Evolutionary conservation across 2,113 vertebrate species (phyloP).

Genomic region (Mustelus asterias): DNA sequence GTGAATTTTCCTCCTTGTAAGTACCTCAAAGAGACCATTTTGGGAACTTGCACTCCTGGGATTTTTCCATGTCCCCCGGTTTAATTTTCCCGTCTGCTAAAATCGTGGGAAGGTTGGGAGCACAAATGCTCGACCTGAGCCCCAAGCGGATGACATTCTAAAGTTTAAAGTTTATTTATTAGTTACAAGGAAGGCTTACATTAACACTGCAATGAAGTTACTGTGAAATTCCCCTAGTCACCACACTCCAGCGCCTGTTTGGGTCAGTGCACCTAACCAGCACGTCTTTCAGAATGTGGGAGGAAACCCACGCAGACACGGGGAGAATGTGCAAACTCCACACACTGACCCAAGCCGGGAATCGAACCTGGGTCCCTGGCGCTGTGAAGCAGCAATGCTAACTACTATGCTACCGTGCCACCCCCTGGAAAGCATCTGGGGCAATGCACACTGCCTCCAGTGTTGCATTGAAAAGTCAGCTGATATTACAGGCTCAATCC

Average conservation of each 20-base stretch:
- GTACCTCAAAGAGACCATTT: background rate
- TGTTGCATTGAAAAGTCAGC: background rate
- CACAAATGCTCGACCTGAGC: background rate
- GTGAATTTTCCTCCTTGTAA: background rate
- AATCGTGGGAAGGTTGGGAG: background rate
- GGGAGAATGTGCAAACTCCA: too few relatives aligned
- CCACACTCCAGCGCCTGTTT: too few relatives aligned
- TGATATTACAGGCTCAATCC: background rate
- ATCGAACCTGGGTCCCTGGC: too few relatives aligned
- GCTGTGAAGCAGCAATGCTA: background rate
- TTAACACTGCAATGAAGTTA: too few relatives aligned
- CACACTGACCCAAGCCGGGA: too few relatives aligned
- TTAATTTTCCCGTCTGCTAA: background rate
- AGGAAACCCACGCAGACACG: too few relatives aligned
- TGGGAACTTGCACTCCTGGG: background rate
- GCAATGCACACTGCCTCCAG: background rate
- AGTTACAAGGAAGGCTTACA: background rate
- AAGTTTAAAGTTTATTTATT: too few relatives aligned
- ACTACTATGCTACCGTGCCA: too few relatives aligned
- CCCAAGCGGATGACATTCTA: background rate
- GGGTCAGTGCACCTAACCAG: too few relatives aligned
- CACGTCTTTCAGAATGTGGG: too few relatives aligned
- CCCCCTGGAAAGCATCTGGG: background rate
- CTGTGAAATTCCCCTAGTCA: too few relatives aligned
- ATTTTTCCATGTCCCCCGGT: background rate